phyloP scores from a whole-genome alignment of 92 coral and sea anemone species.

The Palythoa caribaeorum region DNA sequence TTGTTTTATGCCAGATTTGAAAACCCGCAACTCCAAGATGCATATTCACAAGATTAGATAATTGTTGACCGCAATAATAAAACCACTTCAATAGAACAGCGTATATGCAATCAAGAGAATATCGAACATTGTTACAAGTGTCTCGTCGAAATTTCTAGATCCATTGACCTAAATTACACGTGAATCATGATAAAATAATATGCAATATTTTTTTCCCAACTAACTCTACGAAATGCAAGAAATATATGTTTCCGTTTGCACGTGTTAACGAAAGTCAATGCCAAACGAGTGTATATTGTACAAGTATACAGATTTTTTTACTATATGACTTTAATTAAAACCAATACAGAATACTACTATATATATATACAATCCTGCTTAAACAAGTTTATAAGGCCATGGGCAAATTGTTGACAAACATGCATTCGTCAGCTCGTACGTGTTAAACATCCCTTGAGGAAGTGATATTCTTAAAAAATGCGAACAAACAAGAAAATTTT shows the following conservation, averaged over 20 bases:
- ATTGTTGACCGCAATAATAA: slow-evolving; percentile 16
- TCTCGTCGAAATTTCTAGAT: slow-evolving; percentile 7
- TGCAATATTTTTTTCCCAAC: background rate
- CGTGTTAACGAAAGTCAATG: background rate
- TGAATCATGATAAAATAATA: background rate
- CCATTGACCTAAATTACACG: background rate
- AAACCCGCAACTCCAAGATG: slow-evolving; percentile 7
- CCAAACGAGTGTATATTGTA: slow-evolving; percentile 2
- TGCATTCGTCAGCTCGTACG: background rate
- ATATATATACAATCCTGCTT: background rate
- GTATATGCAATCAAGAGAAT: background rate
- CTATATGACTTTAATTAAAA: slow-evolving; percentile 1
- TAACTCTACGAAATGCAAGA: background rate
- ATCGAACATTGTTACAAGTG: background rate
- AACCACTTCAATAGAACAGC: slow-evolving; percentile 14
- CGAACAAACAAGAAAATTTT: background rate
- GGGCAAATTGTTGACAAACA: slow-evolving; percentile 11
- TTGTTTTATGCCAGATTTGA: background rate
- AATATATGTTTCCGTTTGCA: background rate
- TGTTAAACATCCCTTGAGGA: background rate
- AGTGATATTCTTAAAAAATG: background rate
- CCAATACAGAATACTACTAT: background rate
- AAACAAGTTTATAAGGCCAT: background rate
- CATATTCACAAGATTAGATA: background rate
- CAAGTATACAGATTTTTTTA: background rate